These are phyloP conservation scores for Poecilus cupreus DNA, from an alignment of 2,888 invertebrate genomes.

Conservation along the genomic window DNA sequence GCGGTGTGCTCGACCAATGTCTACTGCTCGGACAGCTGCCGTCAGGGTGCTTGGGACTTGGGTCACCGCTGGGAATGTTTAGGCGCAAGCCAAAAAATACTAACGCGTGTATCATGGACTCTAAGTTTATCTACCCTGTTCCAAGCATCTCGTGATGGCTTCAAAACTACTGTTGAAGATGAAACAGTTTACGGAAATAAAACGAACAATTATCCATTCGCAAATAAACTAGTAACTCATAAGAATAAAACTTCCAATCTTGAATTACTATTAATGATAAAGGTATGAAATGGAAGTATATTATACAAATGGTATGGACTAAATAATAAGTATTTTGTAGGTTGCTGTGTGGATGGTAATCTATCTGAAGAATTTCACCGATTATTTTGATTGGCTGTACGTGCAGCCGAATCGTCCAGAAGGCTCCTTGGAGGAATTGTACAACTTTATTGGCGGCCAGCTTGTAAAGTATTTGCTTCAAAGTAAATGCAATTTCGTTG, in stretches of 20 bases:
- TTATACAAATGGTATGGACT: too few species aligned
- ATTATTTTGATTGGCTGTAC: constrained; percentile 40
- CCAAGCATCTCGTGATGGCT: constrained; percentile 23
- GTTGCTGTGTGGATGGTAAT: not conserved
- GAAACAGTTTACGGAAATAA: constrained; percentile 22
- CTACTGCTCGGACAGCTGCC: constrained; percentile 30
- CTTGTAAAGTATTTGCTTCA: constrained; percentile 10
- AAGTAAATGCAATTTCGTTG: not conserved
- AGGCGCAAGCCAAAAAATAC: not conserved
- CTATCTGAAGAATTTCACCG: constrained; percentile 16
- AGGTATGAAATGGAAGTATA: not conserved
- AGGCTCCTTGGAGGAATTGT: constrained; percentile 15
- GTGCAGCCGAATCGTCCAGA: constrained; percentile 17
- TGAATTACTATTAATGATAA: not conserved
- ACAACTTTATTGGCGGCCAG: constrained; percentile 15
- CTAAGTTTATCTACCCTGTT: constrained; percentile 6
- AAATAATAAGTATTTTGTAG: not conserved
- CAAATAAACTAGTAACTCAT: not conserved
- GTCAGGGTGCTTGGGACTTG: not conserved
- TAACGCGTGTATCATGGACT: not conserved
- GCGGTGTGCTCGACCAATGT: not conserved
- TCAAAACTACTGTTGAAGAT: constrained; percentile 25
- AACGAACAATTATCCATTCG: constrained; percentile 20
- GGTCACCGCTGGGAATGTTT: constrained; percentile 30
- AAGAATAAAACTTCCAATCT: not conserved